phyloP scores from a whole-genome alignment of 2,113 vertebrate genomes.

The Baryphthengus martii region DNA sequence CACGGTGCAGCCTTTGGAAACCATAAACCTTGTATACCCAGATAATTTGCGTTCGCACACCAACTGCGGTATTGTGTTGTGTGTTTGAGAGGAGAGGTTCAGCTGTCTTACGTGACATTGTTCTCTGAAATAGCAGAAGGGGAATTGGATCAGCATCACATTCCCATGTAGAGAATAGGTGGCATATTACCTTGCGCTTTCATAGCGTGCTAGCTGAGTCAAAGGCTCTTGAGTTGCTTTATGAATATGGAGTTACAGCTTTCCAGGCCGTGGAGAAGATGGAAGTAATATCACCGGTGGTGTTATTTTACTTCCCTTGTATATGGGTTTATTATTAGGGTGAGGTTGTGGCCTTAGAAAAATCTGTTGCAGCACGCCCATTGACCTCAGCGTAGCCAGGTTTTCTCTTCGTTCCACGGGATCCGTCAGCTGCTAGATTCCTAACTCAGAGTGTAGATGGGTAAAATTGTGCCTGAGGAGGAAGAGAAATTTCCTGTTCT shows the following conservation, averaged over 20 bases:
- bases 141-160: constrained; percentile 26
- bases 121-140: constrained; percentile 26
- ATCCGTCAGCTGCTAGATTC: neutral
- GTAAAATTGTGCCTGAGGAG: constrained; percentile 38
- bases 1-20: neutral
- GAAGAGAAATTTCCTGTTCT: constrained; percentile 37
- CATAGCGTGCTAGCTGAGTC: neutral
- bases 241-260: constrained; percentile 47
- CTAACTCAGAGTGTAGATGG: neutral
- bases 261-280: neutral
- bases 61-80: neutral
- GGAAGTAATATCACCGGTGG: neutral
- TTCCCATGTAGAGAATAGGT: constrained; percentile 47
- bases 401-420: neutral
- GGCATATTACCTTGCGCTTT: constrained; percentile 27
- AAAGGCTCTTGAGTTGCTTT: neutral
- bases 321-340: neutral
- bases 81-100: constrained; percentile 37
- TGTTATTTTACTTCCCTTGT: neutral
- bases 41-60: constrained; percentile 27
- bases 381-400: neutral
- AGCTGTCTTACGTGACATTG: neutral
- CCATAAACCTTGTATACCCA: constrained; percentile 38
- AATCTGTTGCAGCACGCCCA: neutral
- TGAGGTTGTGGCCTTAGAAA: neutral